Percentiles rank a stretch among this genome's conserved stretches.
These are phyloP conservation scores for Rhodophaea formosa DNA, from an alignment of 2,888 invertebrate genomes.

Conservation along the genomic window DNA sequence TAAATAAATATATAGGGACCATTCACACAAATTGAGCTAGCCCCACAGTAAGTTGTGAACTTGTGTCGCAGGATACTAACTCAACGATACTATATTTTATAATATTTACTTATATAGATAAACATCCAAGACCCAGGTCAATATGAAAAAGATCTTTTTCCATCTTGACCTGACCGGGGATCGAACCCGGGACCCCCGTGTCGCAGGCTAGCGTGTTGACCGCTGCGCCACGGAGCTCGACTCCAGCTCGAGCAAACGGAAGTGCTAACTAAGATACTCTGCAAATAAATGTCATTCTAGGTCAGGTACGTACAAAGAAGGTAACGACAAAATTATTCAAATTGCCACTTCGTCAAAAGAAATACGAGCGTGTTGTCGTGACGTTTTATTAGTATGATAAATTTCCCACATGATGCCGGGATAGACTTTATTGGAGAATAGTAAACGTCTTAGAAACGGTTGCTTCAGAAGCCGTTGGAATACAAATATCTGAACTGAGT, in stretches of 20 bases:
- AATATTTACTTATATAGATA: no score
- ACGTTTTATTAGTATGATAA: slow-evolving; percentile 10
- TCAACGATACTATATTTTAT: no score
- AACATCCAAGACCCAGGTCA: no score
- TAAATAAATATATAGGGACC: no score
- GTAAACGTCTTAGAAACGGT: not conserved
- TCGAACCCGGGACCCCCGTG: no score
- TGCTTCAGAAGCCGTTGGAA: not conserved
- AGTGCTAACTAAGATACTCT: not conserved
- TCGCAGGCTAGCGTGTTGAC: no score
- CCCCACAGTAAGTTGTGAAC: no score
- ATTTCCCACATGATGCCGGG: not conserved
- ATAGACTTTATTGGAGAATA: slow-evolving; percentile 10
- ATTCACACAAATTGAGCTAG: no score
- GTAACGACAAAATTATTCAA: slow-evolving; percentile 1
- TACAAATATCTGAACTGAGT: not conserved
- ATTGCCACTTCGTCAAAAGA: not conserved
- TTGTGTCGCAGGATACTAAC: no score
- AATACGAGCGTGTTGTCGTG: not conserved
- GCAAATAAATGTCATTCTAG: not conserved
- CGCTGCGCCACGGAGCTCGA: no score
- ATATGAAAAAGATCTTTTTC: no score
- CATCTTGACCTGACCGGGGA: no score
- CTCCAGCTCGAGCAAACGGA: not conserved
- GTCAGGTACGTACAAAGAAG: not conserved